Evolutionary conservation across 2,888 invertebrate species (phyloP).

Genomic region (Noctua fimbriata): DNA sequence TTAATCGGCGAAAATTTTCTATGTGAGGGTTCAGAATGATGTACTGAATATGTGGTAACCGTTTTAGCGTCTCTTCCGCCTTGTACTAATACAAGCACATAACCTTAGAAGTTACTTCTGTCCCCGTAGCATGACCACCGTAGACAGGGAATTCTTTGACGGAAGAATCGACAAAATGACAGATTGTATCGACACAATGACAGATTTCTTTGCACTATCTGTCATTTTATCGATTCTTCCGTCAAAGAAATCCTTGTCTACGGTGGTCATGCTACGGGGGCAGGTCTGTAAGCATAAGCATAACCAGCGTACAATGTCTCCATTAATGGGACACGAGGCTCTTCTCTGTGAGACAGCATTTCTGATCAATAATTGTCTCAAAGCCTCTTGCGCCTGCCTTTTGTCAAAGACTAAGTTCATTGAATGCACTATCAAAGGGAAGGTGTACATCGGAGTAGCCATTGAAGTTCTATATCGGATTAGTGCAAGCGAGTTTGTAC

Average conservation of each 20-base stretch:
- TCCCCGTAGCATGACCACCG: neutral
- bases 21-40: too few relatives aligned
- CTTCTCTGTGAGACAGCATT: neutral
- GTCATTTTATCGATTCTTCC: too few relatives aligned
- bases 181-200: too few relatives aligned
- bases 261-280: too few relatives aligned
- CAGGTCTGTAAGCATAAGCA: too few relatives aligned
- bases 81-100: neutral
- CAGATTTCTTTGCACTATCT: too few relatives aligned
- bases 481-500: slow-evolving; percentile 53
- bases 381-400: slow-evolving; percentile 11
- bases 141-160: too few relatives aligned
- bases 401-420: slow-evolving; percentile 16
- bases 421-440: slow-evolving; percentile 47
- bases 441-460: slow-evolving; percentile 43
- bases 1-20: too few relatives aligned
- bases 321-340: neutral
- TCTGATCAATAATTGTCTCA: slow-evolving; percentile 2
- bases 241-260: too few relatives aligned
- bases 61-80: too few relatives aligned
- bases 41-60: too few relatives aligned
- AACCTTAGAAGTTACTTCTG: neutral
- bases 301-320: neutral
- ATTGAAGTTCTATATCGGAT: slow-evolving; percentile 54
- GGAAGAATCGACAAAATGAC: too few relatives aligned